Evolutionary conservation across 2,797 vertebrate species (phyloP), one percentile per base, ranked within the genome.

Genomic region (Myiotriccus ornatus): DNA sequence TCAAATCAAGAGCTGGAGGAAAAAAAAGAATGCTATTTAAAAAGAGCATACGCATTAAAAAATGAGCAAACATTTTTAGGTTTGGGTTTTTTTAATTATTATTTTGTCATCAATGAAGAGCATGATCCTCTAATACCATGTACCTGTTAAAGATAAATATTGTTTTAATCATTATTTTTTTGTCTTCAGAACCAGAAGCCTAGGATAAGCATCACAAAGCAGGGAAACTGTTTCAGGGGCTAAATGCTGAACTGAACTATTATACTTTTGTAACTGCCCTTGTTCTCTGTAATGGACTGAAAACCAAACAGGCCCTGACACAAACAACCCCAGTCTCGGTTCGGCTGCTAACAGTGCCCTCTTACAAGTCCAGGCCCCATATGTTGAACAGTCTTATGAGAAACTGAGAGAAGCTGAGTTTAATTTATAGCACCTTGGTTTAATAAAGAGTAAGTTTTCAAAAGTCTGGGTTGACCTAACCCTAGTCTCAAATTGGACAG

Each of bases 111-210:
- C 2, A 4, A 3, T 39, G 22, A 89, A 73, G n/a, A 67, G 13
- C 0, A 0, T 17, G 41, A 70, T 63, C 49, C 16, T 79, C 17
- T 15, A 59, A 49, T 11, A 43, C 5, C 13, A 19, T 2, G 18
- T 17, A 47, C 24, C 2, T 52, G 8, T 30, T 70, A 22, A 35
- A 82, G 14, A 84, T 4, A 69, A 70, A 35, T 47, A 19, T 9
- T 59, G 23, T 56, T 84, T 82, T 68, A 68, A 59, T 6, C 1
- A 6, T 23, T 28, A 8, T 23, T 41, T 52, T 34, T 41, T 21
- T 21, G 7, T 56, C n/a, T 74, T 43, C 52, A 46, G 28, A 68
- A 41, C 27, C 37, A n/a, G n/a, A 75, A 83, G 39, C 10, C 28
- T 57, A 28, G 7, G 11, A 43, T 60, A 47, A 70, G 25, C 20